Base-by-base conservation (phyloP, 2,797 vertebrate genomes). In the Centroberyx gerrardi region DNA sequence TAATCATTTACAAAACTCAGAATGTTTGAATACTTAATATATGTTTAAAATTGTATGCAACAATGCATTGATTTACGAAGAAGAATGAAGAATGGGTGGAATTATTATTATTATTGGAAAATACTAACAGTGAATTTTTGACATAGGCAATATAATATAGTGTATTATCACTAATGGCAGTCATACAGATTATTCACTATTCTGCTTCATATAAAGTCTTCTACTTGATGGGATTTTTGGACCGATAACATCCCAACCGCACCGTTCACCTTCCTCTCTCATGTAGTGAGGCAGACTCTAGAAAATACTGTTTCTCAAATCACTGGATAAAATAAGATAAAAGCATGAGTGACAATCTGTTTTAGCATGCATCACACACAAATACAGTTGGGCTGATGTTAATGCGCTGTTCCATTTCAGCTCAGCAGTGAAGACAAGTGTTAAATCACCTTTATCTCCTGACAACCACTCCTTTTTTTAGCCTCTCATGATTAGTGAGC, bases 401-500 rank as follows among this genome's bases (percentile, higher is more conserved):
- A 27, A 9, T 52, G 66, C 31, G 8, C 29, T 69, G 54, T 68
- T 74, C 62, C 40, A 49, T 76, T 81, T 68, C 29, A 78, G 64
- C 53, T 67, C 62, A 68, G 58, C 58, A 55, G 65, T 59, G 81
- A 74, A 70, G 71, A 79, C 44, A 54, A 80, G 62, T 76, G 70
- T 78, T 73, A 85, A 84, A 77, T 81, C 81, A 83, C 78, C 44
- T 64, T 76, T 48, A 76, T 63, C 56, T 58, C 58, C 62, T 46
- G 69, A 59, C 59, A 42, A 40, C 60, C 51, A 14, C 56, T 51
- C 74, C 76, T 76, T 58, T 78, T 49, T 77, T 58, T n/a, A 54
- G 51, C 58, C 61, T 38, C 22, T 49, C 54, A 36, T 78, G 75
- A 81, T 85, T 28, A 74, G 68, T 59, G 72, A 73, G 49, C 74